Evolutionary conservation across 2,888 invertebrate species (phyloP).

Genomic region (Agapetus fuscipes): DNA sequence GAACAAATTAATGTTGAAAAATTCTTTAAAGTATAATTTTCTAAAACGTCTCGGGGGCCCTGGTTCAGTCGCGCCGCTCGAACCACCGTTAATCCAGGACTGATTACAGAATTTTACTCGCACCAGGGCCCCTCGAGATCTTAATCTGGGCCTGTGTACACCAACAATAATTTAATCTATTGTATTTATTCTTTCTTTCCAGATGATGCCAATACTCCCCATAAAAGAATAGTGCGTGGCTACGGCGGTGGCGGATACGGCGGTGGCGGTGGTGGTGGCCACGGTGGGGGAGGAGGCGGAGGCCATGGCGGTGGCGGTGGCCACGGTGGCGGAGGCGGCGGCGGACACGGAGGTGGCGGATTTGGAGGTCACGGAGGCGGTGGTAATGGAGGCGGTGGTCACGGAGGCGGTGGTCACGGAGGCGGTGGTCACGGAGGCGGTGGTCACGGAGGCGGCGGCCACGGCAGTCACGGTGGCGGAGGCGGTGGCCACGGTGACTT

Average conservation of each 20-base stretch:
- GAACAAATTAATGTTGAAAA: too few species aligned
- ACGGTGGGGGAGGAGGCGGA: slow-evolving; percentile 26
- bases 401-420: slow-evolving; percentile 23
- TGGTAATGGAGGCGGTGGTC: slow-evolving; percentile 25
- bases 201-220: background rate
- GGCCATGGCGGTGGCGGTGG: slow-evolving; percentile 22
- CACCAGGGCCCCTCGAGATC: too few species aligned
- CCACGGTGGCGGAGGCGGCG: slow-evolving; percentile 9
- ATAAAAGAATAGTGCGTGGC: slow-evolving; percentile 7
- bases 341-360: slow-evolving; percentile 13
- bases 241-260: slow-evolving; percentile 16
- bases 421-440: slow-evolving; percentile 16
- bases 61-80: too few species aligned
- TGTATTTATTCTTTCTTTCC: background rate
- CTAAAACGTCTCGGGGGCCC: too few species aligned
- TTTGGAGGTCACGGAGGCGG: slow-evolving; percentile 23
- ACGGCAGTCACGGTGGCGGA: slow-evolving; percentile 21
- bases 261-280: slow-evolving; percentile 15
- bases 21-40: too few species aligned
- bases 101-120: too few species aligned
- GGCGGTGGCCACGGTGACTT: slow-evolving; percentile 11
- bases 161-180: too few species aligned
- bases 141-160: too few species aligned
- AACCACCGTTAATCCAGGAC: too few species aligned
- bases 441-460: slow-evolving; percentile 20